Conservation (phyloP, 2,797 vertebrate species). For the Cirrhinus mrigala region DNA sequence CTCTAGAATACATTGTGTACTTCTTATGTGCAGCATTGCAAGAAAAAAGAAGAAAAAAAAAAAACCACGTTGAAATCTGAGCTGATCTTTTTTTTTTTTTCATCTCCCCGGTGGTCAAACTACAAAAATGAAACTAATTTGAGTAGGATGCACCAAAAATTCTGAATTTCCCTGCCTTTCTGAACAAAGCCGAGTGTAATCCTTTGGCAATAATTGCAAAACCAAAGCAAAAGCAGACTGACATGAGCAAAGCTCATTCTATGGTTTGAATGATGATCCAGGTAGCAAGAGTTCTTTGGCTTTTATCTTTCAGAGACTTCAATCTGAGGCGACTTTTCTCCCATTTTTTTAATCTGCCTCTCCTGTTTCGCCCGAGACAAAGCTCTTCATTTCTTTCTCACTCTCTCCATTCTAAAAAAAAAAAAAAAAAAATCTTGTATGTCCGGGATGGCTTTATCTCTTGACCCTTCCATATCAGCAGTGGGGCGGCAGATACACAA, state of each 20-base stretch:
- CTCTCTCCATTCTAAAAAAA: conserved; percentile 38
- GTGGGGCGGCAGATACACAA: conserved; percentile 66
- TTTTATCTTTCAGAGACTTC: conserved; percentile 62
- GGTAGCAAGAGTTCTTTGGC: conserved; percentile 54
- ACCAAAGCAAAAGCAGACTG: conserved; percentile 27
- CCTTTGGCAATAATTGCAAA: conserved; percentile 55
- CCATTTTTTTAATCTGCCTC: conserved; percentile 9
- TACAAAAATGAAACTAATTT: background rate
- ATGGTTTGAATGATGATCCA: conserved; percentile 53
- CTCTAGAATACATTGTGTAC: background rate
- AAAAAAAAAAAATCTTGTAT: conserved; percentile 36
- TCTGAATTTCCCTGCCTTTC: background rate
- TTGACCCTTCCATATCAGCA: conserved; percentile 72
- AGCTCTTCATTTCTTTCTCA: conserved; percentile 51
- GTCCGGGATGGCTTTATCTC: conserved; percentile 69
- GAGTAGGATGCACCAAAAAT: background rate
- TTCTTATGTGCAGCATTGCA: no score
- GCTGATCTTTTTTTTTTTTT: background rate
- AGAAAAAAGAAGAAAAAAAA: background rate
- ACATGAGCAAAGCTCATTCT: conserved; percentile 28
- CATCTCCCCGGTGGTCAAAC: background rate
- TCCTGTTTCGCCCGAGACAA: conserved; percentile 56
- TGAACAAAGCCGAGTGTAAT: conserved; percentile 44
- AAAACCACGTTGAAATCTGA: background rate
- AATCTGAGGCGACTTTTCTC: conserved; percentile 59